Evolutionary conservation across 2,888 invertebrate species (phyloP).

Genomic region (Agrochola circellaris): DNA sequence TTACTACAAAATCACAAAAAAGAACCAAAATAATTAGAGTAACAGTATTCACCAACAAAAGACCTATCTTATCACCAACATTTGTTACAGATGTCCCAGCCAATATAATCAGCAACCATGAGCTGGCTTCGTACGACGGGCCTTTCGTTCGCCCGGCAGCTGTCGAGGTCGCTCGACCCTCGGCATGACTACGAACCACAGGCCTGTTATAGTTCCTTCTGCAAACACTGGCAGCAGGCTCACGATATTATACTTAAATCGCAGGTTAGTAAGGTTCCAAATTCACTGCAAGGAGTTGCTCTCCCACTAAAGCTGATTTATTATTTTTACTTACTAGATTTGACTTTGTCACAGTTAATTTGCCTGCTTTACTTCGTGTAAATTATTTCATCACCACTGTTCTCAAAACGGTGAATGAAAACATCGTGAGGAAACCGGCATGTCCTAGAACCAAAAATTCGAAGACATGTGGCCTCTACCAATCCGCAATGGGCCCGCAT

Average conservation of each 20-base stretch:
- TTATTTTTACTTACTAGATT: not conserved
- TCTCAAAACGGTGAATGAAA: too few species aligned
- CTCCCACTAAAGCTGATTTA: not conserved
- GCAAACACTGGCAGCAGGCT: slow-evolving; percentile 98
- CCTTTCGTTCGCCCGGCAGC: slow-evolving; percentile 90
- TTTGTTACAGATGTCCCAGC: slow-evolving; percentile 72
- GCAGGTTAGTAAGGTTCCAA: slow-evolving; percentile 86
- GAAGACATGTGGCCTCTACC: too few species aligned
- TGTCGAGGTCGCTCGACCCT: slow-evolving; percentile 92
- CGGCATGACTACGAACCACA: slow-evolving; percentile 95
- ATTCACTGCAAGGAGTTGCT: not conserved
- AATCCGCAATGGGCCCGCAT: too few species aligned
- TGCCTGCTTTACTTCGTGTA: too few species aligned
- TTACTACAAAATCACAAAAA: too few species aligned
- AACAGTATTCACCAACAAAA: not conserved
- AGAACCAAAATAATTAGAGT: too few species aligned
- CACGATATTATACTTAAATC: slow-evolving; percentile 95
- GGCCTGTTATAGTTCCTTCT: slow-evolving; percentile 97
- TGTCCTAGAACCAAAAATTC: too few species aligned
- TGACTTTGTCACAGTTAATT: not conserved
- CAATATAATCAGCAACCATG: slow-evolving; percentile 86
- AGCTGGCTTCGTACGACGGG: slow-evolving; percentile 93
- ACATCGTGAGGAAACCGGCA: too few species aligned
- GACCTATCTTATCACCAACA: not conserved
- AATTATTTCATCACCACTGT: too few species aligned